A percentile compares a stretch with the other conserved stretches of the same genome.
Evolutionary conservation across 2,888 invertebrate genomes (phyloP).

Genomic region (Mechanitis messenoides): DNA sequence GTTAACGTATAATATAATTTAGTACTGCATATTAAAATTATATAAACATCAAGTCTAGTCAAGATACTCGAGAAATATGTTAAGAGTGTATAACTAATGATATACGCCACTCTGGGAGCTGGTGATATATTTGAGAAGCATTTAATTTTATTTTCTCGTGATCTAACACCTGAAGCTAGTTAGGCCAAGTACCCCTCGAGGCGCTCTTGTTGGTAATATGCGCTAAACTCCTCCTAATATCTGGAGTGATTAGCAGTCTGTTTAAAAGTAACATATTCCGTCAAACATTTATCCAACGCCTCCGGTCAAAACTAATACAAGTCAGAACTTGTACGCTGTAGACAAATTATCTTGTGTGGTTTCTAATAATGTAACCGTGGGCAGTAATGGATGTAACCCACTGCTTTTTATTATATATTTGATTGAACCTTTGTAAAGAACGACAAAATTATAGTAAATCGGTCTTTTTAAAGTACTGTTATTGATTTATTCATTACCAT

Average conservation of each 20-base stretch:
- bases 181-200: not conserved
- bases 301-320: no score
- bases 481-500: no score
- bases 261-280: not conserved
- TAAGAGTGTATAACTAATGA: no score
- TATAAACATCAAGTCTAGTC: no score
- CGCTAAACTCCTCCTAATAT: not conserved
- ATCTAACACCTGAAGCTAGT: not conserved
- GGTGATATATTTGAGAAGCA: not conserved
- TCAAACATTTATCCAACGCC: not conserved
- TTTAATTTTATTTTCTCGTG: not conserved
- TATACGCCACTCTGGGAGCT: no score
- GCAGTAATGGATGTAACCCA: constrained; percentile 43
- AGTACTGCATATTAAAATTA: no score
- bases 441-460: no score
- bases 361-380: constrained; percentile 27
- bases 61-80: no score
- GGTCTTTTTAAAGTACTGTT: no score
- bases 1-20: no score
- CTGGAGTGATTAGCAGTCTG: not conserved
- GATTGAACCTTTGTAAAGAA: constrained; percentile 48
- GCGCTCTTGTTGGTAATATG: constrained; percentile 4
- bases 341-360: no score
- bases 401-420: constrained; percentile 40
- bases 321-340: no score